phyloP scores from a whole-genome alignment of 2,113 vertebrate species.

The Vidua chalybeata region DNA sequence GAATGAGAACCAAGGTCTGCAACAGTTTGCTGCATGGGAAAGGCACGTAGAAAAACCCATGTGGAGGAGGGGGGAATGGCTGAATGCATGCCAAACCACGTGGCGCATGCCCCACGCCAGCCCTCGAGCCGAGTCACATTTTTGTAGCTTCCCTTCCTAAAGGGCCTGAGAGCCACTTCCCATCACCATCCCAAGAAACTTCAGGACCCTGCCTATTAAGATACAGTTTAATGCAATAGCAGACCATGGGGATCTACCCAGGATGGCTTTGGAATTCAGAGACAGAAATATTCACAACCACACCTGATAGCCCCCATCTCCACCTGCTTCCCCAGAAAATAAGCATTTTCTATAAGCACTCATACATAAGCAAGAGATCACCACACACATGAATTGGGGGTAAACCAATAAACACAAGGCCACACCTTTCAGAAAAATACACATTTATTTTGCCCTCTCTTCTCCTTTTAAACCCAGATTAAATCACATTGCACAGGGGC shows the following conservation, averaged over 20 bases:
- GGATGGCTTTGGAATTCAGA: background rate
- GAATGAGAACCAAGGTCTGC: background rate
- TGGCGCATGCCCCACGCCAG: background rate
- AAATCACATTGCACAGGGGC: background rate
- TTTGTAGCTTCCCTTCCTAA: background rate
- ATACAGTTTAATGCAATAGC: background rate
- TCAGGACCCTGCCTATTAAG: background rate
- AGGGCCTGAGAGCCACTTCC: background rate
- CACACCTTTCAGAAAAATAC: background rate
- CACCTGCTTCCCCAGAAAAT: background rate
- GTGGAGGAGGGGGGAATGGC: background rate
- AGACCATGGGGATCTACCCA: background rate
- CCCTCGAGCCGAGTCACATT: background rate
- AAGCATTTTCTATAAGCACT: background rate
- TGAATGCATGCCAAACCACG: background rate
- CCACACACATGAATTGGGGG: background rate
- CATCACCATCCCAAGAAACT: background rate
- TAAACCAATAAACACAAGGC: background rate
- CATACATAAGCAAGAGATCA: background rate
- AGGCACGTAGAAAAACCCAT: background rate
- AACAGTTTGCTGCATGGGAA: background rate
- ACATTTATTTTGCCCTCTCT: background rate
- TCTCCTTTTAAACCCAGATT: background rate
- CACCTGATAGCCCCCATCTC: background rate
- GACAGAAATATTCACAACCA: background rate